Evolutionary conservation across 2,797 vertebrate genomes (phyloP).

Genomic region (Platalea minor): DNA sequence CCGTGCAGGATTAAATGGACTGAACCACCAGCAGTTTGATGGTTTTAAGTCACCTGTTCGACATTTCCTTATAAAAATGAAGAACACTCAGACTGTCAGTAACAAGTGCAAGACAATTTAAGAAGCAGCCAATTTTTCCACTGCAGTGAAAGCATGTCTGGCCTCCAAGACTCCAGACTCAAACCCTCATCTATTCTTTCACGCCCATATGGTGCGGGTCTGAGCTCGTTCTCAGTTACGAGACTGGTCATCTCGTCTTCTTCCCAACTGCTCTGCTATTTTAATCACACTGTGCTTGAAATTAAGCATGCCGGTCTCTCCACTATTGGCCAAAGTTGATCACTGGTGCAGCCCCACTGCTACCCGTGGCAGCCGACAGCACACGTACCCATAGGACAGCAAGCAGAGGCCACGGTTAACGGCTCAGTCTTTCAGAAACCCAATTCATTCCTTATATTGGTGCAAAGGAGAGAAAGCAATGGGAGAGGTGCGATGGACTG

Average conservation of each 20-base stretch:
- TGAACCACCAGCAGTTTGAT: background rate
- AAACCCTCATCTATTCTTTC: background rate
- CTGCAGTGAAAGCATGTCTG: background rate
- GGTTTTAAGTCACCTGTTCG: background rate
- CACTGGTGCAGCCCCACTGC: background rate
- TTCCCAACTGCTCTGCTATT: conserved; percentile 22
- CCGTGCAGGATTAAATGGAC: background rate
- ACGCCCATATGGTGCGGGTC: background rate
- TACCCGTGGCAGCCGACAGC: background rate
- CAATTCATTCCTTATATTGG: background rate
- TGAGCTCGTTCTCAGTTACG: background rate
- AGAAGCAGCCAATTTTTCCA: background rate
- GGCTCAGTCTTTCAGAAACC: background rate
- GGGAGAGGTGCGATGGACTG: background rate
- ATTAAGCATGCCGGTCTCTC: background rate
- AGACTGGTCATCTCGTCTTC: background rate
- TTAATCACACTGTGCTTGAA: conserved; percentile 14
- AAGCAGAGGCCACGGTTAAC: rapidly evolving
- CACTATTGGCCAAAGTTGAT: background rate
- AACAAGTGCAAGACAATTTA: conserved; percentile 27
- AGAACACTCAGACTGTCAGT: background rate
- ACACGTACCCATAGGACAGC: rapidly evolving
- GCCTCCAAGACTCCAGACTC: background rate
- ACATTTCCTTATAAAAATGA: background rate
- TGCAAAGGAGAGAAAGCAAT: background rate